These are phyloP conservation scores for Phyllostomus discolor DNA, from an alignment of 2,113 vertebrate genomes.

Conservation along the genomic window DNA sequence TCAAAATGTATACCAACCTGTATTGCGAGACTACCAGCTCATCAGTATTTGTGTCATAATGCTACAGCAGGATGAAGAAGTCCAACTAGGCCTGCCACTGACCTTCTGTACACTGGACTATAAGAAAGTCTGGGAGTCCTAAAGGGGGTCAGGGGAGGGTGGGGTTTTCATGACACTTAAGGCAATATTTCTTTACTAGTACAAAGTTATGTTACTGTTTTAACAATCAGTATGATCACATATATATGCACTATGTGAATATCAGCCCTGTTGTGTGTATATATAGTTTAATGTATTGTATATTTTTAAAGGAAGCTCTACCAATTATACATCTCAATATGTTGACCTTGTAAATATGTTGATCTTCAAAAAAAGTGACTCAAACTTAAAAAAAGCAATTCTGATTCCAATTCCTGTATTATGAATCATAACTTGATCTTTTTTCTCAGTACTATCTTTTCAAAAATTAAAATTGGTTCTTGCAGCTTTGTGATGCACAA, in stretches of 20 bases:
- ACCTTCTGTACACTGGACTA: background rate
- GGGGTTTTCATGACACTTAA: background rate
- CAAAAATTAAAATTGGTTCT: background rate
- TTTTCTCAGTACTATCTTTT: background rate
- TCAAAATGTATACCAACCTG: background rate
- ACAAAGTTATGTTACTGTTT: background rate
- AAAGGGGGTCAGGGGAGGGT: fast-evolving
- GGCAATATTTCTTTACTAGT: background rate
- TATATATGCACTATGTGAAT: background rate
- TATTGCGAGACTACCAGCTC: background rate
- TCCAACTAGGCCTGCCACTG: background rate
- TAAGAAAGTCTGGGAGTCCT: background rate
- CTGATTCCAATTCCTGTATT: background rate
- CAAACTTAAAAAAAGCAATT: background rate
- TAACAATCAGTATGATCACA: background rate
- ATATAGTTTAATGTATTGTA: background rate
- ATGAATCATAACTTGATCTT: background rate
- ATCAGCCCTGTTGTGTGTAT: background rate
- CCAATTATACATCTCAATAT: background rate
- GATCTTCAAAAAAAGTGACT: background rate
- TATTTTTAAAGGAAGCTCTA: background rate
- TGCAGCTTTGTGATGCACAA: background rate
- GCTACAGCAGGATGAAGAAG: background rate
- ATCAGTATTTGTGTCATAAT: background rate
- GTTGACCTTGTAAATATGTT: background rate